Conservation (phyloP, 2,113 vertebrate species). For the Pluvianellus socialis region DNA sequence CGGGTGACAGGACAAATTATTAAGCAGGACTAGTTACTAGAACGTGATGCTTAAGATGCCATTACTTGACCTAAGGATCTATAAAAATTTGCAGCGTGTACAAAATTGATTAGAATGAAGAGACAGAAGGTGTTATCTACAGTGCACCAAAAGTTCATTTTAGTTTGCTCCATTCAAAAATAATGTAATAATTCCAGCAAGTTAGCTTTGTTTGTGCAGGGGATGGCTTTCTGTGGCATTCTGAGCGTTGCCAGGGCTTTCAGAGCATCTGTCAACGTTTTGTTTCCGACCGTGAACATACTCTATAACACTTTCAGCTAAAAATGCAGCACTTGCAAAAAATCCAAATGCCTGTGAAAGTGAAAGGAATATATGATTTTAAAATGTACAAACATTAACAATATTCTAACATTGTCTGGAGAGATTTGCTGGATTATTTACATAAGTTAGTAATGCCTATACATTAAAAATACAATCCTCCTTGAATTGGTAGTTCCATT, state of each 20-base stretch:
- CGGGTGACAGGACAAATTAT: not conserved
- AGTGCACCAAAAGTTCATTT: not conserved
- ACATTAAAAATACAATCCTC: not conserved
- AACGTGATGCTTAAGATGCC: not conserved
- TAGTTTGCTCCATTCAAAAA: not conserved
- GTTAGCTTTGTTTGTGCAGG: constrained; percentile 63
- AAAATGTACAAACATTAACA: not conserved
- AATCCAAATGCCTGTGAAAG: constrained; percentile 84
- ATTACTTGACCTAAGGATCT: not conserved
- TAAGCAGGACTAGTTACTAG: not conserved
- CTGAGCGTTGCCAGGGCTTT: not conserved
- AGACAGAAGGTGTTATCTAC: not conserved
- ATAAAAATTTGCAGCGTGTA: not conserved
- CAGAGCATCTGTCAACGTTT: not conserved
- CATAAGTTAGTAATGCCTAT: accelerated
- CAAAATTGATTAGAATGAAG: not conserved
- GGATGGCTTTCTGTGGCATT: constrained; percentile 66
- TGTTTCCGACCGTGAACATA: accelerated
- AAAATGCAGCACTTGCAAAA: constrained; percentile 71
- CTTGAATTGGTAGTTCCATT: not conserved
- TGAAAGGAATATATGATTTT: not conserved
- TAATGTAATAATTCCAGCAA: not conserved
- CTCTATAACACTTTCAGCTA: constrained; percentile 19
- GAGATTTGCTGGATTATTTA: not conserved
- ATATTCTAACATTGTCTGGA: not conserved